Base-by-base conservation (phyloP, 2,113 vertebrate species). In the Leptobrachium ailaonicum region DNA sequence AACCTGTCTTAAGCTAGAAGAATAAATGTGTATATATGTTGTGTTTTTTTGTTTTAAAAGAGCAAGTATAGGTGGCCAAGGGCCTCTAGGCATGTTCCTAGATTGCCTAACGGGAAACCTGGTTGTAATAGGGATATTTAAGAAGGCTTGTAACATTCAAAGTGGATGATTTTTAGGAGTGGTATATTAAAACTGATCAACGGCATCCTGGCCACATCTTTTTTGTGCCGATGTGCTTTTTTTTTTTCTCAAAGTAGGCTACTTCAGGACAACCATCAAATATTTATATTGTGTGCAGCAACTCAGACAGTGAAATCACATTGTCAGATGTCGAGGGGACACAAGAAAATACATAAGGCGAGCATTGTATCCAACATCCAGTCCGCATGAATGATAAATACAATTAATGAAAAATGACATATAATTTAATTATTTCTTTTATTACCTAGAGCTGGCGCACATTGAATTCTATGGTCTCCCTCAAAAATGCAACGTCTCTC, bases 261-360 rank as follows among this genome's bases (percentile, higher is more conserved):
- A 56, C 76, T 71, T 78, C 76, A 78, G 67, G 76, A 78, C 68
- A 71, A 44, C 67, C 42, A 78, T 78, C 67, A 71, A 78, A 78
- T 78, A 78, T 78, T 78, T 71, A 71, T 71, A 50, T 64, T 77
- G 54, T 78, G 43, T 71, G 67, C 67, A 71, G 64, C 68, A 77
- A 69, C 76, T 47, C 58, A 50, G 43, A 41, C 75, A 69, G 50
- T 77, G 68, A 77, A 77, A 69, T 47, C 66, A 62, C 68, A 58
- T 42, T 78, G 68, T 78, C 69, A 78, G 69, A 70, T 63, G 67
- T 78, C 40, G 50, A 63, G 53, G 20, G 56, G n/a, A 78, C 76
- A 70, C 42, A 78, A 66, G 62, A 78, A 71, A 53, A 71, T 71
- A 71, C 32, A 78, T 78, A 78, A 71, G 56, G 32, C n/a, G 45